Base-by-base conservation (phyloP, 2,113 vertebrate genomes). In the Carettochelys insculpta region DNA sequence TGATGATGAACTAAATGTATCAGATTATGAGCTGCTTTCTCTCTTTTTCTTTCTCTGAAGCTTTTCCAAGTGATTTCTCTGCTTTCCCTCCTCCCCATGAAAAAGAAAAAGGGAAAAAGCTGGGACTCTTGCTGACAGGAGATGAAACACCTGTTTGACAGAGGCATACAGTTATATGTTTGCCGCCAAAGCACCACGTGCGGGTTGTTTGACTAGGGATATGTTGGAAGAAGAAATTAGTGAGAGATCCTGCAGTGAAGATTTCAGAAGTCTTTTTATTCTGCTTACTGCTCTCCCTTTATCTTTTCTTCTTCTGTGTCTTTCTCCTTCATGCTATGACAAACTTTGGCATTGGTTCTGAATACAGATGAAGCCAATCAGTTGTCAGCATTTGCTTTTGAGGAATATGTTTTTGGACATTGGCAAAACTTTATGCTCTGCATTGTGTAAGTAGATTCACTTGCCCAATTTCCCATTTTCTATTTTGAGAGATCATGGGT, bases 361-460 rank as follows among this genome's bases (percentile, higher is more conserved):
- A 96, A 95, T 96, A 85, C 38, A 93, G 88, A 93, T 94, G 85
- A 82, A 91, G 79, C 73, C 50, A 87, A 82, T 76, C 56, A 76
- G 12, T 84, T 92, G 76, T 85, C 54, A 93, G 61, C n/a, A 73
- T 34, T 80, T 87, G 41, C 34, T 71, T 20, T 75, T 8, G 77
- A 14, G 11, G 85, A 1, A 78, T 10, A 34, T 65, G 27, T 92
- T 93, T n/a, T 83, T 68, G 76, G 75, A 65, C 80, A 27, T 31
- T 41, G 17, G 61, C 27, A 9, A 43, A 78, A 38, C 16, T 82
- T 27, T 8, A 3, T n/a, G 20, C 47, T 2, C 9, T 11, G 11
- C 47, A 29, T 43, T 53, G 56, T 41, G 12, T 27, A 5, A 25
- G 25, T 88, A 65, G 29, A 73, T 88, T 90, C 73, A 80, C 2